Percentiles rank a stretch among this genome's conserved stretches.
phyloP scores from a whole-genome alignment of 2,888 invertebrate genomes.

The Suillia variegata region DNA sequence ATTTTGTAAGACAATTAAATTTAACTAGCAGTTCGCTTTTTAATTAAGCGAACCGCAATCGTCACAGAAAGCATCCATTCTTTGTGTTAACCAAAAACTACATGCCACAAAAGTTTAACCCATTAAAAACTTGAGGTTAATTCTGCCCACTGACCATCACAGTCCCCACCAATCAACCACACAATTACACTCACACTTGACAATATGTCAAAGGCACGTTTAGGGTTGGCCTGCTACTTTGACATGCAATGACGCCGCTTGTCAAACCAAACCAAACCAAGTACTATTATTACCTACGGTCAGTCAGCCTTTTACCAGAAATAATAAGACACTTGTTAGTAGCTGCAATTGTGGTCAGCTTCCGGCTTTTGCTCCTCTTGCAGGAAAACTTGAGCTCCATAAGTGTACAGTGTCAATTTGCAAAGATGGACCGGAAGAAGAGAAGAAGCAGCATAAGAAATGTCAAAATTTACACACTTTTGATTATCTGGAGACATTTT shows the following conservation, averaged over 20 bases:
- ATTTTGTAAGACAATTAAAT: not conserved
- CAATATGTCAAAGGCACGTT: slow-evolving; percentile 31
- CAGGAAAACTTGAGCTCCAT: slow-evolving; percentile 24
- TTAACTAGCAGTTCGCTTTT: not conserved
- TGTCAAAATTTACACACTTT: slow-evolving; percentile 52
- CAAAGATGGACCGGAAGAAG: not conserved
- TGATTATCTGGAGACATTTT: slow-evolving; percentile 60
- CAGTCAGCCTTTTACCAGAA: too few relatives aligned
- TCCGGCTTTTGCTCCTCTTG: slow-evolving; percentile 17
- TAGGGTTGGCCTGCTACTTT: slow-evolving; percentile 18
- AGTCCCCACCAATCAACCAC: too few relatives aligned
- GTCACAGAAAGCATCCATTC: too few relatives aligned
- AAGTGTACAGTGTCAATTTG: slow-evolving; percentile 22
- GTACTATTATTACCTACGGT: not conserved
- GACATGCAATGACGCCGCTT: slow-evolving; percentile 44
- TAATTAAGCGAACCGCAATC: too few relatives aligned
- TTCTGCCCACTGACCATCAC: too few relatives aligned
- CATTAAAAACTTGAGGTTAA: too few relatives aligned
- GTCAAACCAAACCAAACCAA: not conserved
- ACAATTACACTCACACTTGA: slow-evolving; percentile 28
- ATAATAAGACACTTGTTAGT: not conserved
- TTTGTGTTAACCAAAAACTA: too few relatives aligned
- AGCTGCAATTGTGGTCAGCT: not conserved
- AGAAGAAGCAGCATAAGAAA: slow-evolving; percentile 3
- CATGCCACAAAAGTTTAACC: too few relatives aligned